These are phyloP conservation scores for Siderastrea siderea DNA, from an alignment of 92 coral and sea anemone genomes.

Conservation along the genomic window DNA sequence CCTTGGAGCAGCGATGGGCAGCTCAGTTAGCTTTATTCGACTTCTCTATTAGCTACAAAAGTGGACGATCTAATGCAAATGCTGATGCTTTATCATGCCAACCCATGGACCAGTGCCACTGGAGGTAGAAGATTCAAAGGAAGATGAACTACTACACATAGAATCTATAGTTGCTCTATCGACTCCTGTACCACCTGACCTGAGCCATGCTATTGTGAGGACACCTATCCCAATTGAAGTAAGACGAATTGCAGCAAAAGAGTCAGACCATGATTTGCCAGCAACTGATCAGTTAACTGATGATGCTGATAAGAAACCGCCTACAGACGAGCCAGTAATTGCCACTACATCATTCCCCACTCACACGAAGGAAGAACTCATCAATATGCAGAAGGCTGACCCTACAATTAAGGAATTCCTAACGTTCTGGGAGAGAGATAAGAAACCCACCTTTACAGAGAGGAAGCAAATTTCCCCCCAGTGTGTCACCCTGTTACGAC, in stretches of 20 bases:
- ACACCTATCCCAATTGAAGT: slow-evolving; percentile 9
- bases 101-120: slow-evolving; percentile 37
- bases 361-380: slow-evolving; percentile 29
- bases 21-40: slow-evolving; percentile 50
- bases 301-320: not conserved
- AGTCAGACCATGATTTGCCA: not conserved
- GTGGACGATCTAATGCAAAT: slow-evolving; percentile 47
- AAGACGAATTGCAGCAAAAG: slow-evolving; percentile 6
- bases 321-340: not conserved
- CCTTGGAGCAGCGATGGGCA: slow-evolving; percentile 72
- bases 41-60: slow-evolving; percentile 51
- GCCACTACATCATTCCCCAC: slow-evolving; percentile 30
- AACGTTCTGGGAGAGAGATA: slow-evolving; percentile 12
- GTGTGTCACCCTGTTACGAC: slow-evolving; percentile 28
- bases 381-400: slow-evolving; percentile 37
- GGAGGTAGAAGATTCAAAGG: slow-evolving; percentile 27
- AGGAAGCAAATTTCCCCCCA: slow-evolving; percentile 21
- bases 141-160: slow-evolving; percentile 17
- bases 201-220: not conserved
- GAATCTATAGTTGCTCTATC: too few species aligned
- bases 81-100: slow-evolving; percentile 67
- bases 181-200: slow-evolving; percentile 29
- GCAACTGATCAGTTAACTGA: not conserved
- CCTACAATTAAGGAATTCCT: slow-evolving; percentile 34
- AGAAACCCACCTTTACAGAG: slow-evolving; percentile 27